Percentiles rank a stretch among this genome's conserved stretches.
Conservation (phyloP, 2,888 invertebrate genomes). For the Hypena proboscidalis region DNA sequence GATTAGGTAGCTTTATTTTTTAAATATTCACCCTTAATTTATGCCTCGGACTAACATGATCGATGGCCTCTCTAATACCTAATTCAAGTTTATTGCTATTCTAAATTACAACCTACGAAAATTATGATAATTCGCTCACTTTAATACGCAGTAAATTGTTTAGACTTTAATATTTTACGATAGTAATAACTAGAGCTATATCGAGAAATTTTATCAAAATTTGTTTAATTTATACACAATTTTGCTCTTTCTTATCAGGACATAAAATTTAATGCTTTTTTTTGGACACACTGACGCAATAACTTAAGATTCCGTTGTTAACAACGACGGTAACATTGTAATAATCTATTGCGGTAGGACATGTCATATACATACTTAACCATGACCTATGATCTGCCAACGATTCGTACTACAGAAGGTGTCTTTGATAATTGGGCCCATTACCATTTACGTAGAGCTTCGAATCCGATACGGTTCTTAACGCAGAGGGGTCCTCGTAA, state of each 20-base stretch:
- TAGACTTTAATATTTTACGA: too few species aligned
- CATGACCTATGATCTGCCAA: constrained; percentile 32
- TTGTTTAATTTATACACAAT: too few species aligned
- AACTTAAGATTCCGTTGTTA: constrained; percentile 14
- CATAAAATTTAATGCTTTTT: not conserved
- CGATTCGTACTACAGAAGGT: constrained; percentile 15
- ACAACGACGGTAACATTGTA: constrained; percentile 33
- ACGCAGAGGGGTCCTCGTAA: not conserved
- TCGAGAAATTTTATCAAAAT: too few species aligned
- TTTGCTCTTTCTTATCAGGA: constrained; percentile 3
- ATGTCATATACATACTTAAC: constrained; percentile 17
- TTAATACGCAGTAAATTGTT: too few species aligned
- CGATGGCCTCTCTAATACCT: too few species aligned
- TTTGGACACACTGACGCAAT: constrained; percentile 21
- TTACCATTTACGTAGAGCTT: constrained; percentile 15
- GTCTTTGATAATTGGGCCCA: constrained; percentile 19
- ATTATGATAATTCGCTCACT: too few species aligned
- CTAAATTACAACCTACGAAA: too few species aligned
- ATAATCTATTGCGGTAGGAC: constrained; percentile 66
- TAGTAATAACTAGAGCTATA: too few species aligned
- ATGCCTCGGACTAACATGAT: too few species aligned
- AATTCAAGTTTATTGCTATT: too few species aligned
- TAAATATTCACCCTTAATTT: too few species aligned
- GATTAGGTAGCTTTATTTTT: too few species aligned
- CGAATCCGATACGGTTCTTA: not conserved